A percentile compares a stretch with the other conserved stretches of the same genome.
Conservation (phyloP, 2,797 vertebrate genomes). For the Eulemur coronatus region DNA sequence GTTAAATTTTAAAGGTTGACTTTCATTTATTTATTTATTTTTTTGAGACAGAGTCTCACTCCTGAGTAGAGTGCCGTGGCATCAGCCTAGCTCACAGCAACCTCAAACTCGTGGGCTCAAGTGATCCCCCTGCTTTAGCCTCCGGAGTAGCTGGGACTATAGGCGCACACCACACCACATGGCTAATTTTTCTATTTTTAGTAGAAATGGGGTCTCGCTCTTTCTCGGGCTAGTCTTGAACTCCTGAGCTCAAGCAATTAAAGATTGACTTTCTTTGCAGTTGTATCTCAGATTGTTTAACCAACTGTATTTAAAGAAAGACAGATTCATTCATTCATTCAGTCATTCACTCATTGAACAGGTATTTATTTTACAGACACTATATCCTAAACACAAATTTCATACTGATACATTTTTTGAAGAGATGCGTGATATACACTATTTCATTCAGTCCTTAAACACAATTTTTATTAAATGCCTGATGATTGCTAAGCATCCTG, state of each 20-base stretch:
- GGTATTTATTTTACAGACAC: background rate
- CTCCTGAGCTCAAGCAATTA: background rate
- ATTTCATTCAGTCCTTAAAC: background rate
- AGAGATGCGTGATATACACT: background rate
- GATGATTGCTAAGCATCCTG: background rate
- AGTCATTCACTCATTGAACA: background rate
- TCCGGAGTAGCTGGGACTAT: no score
- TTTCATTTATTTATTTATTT: background rate
- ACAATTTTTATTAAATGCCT: background rate
- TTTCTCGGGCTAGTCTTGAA: no score
- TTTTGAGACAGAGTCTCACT: no score
- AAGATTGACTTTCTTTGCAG: background rate
- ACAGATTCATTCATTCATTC: background rate
- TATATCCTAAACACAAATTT: background rate
- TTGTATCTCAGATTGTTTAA: background rate
- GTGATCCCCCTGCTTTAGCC: no score
- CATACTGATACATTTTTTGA: background rate
- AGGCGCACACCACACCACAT: no score
- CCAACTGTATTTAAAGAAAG: background rate
- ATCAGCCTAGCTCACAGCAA: no score
- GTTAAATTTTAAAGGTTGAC: background rate
- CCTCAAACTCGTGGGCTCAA: no score
- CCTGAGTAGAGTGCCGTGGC: no score
- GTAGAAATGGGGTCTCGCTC: no score
- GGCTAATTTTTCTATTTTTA: no score